Evolutionary conservation across 2,797 vertebrate species (phyloP).

Genomic region (Spinibarbus caldwelli): DNA sequence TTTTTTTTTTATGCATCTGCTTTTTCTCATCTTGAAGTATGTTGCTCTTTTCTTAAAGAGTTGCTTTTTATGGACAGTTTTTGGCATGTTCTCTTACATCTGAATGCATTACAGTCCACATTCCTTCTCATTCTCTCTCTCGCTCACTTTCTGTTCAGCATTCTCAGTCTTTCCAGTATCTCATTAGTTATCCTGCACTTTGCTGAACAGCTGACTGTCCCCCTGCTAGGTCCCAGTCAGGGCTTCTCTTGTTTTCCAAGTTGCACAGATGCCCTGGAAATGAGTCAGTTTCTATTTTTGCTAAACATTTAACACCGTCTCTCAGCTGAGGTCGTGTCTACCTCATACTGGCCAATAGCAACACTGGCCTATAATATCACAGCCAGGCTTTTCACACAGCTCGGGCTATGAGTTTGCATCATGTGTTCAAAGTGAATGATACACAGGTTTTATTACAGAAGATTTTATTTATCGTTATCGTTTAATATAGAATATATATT

Average conservation of each 20-base stretch:
- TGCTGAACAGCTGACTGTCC: constrained; percentile 41
- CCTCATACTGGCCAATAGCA: constrained; percentile 31
- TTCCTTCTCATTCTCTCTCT: constrained; percentile 13
- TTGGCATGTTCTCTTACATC: not conserved
- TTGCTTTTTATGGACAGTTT: not conserved
- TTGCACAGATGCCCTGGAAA: constrained; percentile 56
- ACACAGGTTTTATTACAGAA: not conserved
- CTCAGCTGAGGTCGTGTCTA: constrained; percentile 37
- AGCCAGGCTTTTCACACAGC: constrained; percentile 12
- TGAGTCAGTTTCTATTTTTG: constrained; percentile 66
- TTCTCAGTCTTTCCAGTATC: constrained; percentile 18
- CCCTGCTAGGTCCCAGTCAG: constrained; percentile 35
- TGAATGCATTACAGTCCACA: not conserved
- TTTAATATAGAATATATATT: not conserved
- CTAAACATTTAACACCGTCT: constrained; percentile 52
- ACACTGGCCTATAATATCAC: not conserved
- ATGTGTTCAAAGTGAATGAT: not conserved
- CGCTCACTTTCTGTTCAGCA: not conserved
- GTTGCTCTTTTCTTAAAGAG: not conserved
- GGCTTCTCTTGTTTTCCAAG: constrained; percentile 58
- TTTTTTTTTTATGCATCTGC: not conserved
- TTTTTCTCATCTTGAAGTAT: not conserved
- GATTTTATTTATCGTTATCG: not conserved
- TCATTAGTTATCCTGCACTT: constrained; percentile 54
- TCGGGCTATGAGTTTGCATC: not conserved